Percentiles rank a stretch among this genome's conserved stretches.
Conservation (phyloP, 2,113 vertebrate genomes). For the Erythrolamprus reginae region DNA sequence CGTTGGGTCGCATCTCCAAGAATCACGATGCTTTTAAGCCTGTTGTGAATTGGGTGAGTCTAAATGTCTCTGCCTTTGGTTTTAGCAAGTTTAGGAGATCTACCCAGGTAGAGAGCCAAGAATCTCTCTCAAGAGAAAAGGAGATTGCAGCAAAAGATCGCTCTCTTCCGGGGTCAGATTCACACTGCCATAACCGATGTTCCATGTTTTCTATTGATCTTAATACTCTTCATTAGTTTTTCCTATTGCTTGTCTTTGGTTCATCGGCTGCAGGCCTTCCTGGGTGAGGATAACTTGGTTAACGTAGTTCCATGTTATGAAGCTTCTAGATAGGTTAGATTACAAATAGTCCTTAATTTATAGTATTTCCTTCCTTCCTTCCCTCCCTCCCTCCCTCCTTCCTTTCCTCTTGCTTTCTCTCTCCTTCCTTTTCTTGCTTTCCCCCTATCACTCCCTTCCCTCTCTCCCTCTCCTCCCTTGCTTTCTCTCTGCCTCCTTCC, state of each 20-base stretch:
- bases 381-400: no score
- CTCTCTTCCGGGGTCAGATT: background rate
- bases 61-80: background rate
- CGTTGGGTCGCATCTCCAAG: no score
- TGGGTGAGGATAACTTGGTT: background rate
- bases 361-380: no score
- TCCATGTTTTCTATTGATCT: background rate
- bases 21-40: background rate
- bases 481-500: no score
- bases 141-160: background rate
- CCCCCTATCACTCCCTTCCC: no score
- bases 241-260: background rate
- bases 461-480: no score
- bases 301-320: background rate
- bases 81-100: background rate
- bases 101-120: background rate
- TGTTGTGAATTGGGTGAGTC: no score
- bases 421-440: no score
- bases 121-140: background rate
- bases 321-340: background rate
- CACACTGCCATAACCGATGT: background rate
- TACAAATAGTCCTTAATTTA: no score
- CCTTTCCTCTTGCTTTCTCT: no score
- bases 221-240: background rate
- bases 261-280: background rate